Evolutionary conservation across 1,140 invertebrate species (phyloP).

Genomic region (Cyphomyrmex costatus): DNA sequence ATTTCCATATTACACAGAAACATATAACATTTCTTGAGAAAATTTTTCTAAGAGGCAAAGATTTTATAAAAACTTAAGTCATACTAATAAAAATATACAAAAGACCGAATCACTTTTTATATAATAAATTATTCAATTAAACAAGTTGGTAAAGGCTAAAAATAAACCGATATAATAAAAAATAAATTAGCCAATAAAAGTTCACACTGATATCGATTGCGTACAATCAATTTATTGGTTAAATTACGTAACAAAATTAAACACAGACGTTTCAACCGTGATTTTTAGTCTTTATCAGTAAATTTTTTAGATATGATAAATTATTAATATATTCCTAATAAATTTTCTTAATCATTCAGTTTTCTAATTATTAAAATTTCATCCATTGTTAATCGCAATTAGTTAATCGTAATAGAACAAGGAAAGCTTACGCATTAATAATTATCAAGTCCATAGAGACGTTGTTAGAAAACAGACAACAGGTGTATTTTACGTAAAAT

Average conservation of each 20-base stretch:
- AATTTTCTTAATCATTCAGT: background rate
- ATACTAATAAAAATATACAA: background rate
- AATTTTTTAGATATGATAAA: background rate
- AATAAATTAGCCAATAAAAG: too few species aligned
- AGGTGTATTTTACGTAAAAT: conserved; percentile 13
- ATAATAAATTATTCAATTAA: conserved; percentile 1
- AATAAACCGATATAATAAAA: too few species aligned
- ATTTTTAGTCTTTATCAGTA: too few species aligned
- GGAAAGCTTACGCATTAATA: background rate
- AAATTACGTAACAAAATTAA: too few species aligned
- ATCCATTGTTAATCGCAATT: background rate
- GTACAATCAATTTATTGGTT: too few species aligned
- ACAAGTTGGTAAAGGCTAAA: too few species aligned
- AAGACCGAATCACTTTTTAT: background rate
- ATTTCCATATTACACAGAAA: background rate
- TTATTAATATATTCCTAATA: background rate
- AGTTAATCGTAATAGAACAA: conserved; percentile 2
- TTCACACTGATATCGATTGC: too few species aligned
- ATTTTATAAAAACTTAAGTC: background rate
- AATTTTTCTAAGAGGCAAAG: background rate
- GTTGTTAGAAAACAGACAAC: conserved; percentile 30
- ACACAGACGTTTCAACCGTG: too few species aligned
- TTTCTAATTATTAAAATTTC: background rate
- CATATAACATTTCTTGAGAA: background rate
- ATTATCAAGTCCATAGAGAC: background rate